A percentile compares a stretch with the other conserved stretches of the same genome.
Evolutionary conservation across 2,888 invertebrate species (phyloP).

Genomic region (Andrena chrysosceles): DNA sequence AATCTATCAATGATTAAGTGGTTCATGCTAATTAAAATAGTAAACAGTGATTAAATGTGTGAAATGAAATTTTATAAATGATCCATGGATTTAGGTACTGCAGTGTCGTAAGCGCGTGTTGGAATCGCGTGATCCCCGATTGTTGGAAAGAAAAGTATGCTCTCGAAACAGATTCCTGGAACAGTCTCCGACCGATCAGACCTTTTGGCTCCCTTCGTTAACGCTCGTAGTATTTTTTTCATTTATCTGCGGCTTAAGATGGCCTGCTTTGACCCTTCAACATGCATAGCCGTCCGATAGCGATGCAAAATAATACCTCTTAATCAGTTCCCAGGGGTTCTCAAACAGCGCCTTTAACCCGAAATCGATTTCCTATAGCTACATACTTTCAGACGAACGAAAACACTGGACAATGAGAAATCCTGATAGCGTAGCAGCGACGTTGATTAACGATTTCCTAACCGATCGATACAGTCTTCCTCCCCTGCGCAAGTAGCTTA

Average conservation of each 20-base stretch:
- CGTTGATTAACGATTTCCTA: constrained; percentile 4
- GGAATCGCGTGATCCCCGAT: background rate
- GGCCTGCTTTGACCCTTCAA: constrained; percentile 73
- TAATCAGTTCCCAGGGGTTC: constrained; percentile 65
- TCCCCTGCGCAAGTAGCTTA: background rate
- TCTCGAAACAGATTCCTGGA: constrained; percentile 52
- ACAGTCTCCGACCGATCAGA: constrained; percentile 48
- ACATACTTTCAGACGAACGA: background rate
- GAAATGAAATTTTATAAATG: too few relatives aligned
- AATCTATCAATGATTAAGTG: too few relatives aligned
- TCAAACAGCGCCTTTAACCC: constrained; percentile 35
- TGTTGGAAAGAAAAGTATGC: constrained; percentile 21
- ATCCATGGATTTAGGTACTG: too few relatives aligned
- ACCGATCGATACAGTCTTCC: constrained; percentile 4
- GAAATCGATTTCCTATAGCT: background rate
- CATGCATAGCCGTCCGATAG: constrained; percentile 61
- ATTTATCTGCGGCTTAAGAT: constrained; percentile 70
- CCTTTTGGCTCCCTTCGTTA: constrained; percentile 57
- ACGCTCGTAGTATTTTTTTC: constrained; percentile 56
- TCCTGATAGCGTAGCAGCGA: background rate
- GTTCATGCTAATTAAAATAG: too few relatives aligned
- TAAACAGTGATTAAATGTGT: too few relatives aligned
- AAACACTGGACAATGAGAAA: background rate
- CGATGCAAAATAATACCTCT: constrained; percentile 74
- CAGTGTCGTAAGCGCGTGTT: background rate